These are phyloP conservation scores for Fulmarus glacialis DNA, from an alignment of 2,113 vertebrate genomes.

Conservation along the genomic window DNA sequence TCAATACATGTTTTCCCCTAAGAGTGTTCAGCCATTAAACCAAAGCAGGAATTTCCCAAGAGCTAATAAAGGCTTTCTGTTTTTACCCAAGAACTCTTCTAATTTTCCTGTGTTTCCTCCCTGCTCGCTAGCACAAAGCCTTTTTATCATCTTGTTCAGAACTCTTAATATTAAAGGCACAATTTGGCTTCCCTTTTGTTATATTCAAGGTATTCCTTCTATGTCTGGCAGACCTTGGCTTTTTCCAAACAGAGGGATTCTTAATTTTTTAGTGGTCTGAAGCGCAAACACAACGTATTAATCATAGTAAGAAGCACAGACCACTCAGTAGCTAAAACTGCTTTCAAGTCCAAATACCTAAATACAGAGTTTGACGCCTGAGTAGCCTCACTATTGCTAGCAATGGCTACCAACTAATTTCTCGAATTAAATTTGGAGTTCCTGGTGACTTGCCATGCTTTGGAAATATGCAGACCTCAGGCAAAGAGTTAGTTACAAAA, in stretches of 20 bases:
- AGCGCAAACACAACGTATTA: neutral
- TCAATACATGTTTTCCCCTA: neutral
- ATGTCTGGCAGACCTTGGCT: neutral
- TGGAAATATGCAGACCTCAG: neutral
- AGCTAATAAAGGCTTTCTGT: neutral
- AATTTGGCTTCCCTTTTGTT: neutral
- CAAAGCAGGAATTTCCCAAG: neutral
- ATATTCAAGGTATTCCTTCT: neutral
- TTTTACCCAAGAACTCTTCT: neutral
- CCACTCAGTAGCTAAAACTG: neutral
- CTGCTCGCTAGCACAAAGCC: neutral
- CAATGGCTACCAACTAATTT: neutral
- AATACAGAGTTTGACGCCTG: neutral
- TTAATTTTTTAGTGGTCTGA: neutral
- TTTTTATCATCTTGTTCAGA: neutral
- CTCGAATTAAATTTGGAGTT: neutral
- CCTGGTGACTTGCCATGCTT: neutral
- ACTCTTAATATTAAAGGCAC: neutral
- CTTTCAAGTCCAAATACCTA: neutral
- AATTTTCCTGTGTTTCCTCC: neutral
- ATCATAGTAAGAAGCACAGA: neutral
- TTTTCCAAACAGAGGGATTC: neutral
- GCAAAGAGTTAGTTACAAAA: neutral
- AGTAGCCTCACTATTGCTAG: neutral
- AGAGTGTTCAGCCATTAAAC: slow-evolving; percentile 17